A percentile compares a stretch with the other conserved stretches of the same genome.
These are phyloP conservation scores for Nyctereutes procyonoides DNA, from an alignment of 2,113 vertebrate genomes.

Conservation along the genomic window DNA sequence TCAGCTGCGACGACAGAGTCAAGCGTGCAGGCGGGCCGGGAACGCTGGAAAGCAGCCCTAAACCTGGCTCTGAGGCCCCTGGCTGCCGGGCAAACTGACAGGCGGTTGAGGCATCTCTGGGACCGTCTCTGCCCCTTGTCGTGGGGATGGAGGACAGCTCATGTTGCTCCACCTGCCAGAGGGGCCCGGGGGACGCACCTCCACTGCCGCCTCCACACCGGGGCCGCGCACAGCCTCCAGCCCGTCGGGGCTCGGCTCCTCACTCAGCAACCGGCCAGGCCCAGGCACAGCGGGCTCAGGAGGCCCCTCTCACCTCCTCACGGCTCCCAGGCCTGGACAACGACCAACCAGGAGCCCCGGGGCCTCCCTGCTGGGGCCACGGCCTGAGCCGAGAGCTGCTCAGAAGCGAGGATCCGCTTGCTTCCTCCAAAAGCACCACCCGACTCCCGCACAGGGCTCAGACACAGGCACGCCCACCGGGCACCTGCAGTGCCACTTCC, in stretches of 20 bases:
- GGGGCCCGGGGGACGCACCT: neutral
- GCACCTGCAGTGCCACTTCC: neutral
- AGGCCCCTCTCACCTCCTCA: neutral
- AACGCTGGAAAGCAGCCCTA: constrained; percentile 66
- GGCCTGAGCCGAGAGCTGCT: neutral
- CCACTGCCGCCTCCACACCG: neutral
- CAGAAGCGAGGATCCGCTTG: neutral
- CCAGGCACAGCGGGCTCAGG: neutral
- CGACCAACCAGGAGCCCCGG: neutral
- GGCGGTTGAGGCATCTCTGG: constrained; percentile 47
- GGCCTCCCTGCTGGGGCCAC: neutral
- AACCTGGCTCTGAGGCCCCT: constrained; percentile 54
- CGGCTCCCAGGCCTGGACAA: neutral
- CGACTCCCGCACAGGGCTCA: fast-evolving
- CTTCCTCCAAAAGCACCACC: neutral
- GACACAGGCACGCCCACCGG: fast-evolving
- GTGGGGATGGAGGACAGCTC: constrained; percentile 25
- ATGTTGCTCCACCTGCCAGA: neutral
- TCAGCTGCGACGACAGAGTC: constrained; percentile 85
- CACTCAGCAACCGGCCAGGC: fast-evolving
- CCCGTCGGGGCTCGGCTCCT: neutral
- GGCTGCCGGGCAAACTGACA: constrained; percentile 61
- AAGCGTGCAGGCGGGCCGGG: constrained; percentile 21
- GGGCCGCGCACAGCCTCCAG: too few relatives aligned
- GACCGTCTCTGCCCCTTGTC: constrained; percentile 4